These are phyloP conservation scores for Pitta sordida DNA, from an alignment of 2,113 vertebrate genomes.

Conservation along the genomic window DNA sequence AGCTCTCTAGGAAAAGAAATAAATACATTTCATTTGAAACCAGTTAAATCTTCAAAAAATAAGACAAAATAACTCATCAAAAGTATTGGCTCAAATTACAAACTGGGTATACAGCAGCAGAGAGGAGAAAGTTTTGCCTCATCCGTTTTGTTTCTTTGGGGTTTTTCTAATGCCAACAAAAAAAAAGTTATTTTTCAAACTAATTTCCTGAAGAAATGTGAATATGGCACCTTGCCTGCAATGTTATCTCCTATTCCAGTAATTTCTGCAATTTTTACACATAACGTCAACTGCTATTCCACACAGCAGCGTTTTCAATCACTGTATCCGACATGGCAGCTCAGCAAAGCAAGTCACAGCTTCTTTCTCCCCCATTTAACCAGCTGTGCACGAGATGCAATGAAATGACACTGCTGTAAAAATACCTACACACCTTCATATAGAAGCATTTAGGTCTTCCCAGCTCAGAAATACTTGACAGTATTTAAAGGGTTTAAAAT, in stretches of 20 bases:
- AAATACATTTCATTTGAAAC: not conserved
- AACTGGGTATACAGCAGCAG: not conserved
- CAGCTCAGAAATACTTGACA: not conserved
- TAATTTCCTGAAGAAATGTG: not conserved
- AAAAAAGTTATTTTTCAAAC: not conserved
- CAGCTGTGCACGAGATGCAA: not conserved
- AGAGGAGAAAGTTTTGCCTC: not conserved
- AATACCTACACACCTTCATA: not conserved
- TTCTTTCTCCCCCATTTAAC: not conserved
- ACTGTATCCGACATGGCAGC: not conserved
- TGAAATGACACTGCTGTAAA: not conserved
- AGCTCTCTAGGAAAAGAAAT: slow-evolving; percentile 78
- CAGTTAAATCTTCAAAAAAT: not conserved
- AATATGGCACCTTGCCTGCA: not conserved
- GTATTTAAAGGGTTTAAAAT: not conserved
- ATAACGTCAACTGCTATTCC: not conserved
- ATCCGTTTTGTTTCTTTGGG: too few relatives aligned
- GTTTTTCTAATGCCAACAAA: not conserved
- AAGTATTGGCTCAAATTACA: not conserved
- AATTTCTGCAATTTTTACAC: not conserved
- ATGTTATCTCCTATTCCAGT: not conserved
- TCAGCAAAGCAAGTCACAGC: not conserved
- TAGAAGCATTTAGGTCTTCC: not conserved
- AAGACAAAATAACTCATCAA: not conserved
- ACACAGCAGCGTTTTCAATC: rapidly evolving